Evolutionary conservation across 1,140 invertebrate genomes (phyloP).

Genomic region (Drosophila nebulosa): DNA sequence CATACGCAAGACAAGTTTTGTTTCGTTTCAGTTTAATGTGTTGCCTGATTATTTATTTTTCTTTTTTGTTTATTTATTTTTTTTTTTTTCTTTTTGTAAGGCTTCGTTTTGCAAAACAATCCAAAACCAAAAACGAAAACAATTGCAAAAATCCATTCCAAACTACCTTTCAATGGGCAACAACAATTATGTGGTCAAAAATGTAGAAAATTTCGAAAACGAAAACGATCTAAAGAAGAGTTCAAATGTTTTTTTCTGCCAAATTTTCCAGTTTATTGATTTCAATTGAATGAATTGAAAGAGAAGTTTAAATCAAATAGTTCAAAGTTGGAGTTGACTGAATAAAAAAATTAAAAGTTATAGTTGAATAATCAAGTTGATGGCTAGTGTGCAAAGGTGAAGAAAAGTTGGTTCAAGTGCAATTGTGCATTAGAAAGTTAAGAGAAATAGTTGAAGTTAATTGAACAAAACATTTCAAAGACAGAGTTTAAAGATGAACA

Average conservation of each 20-base stretch:
- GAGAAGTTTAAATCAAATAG: no score
- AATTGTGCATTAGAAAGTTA: no score
- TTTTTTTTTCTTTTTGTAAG: slow-evolving; percentile 16
- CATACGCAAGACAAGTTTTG: slow-evolving; percentile 69
- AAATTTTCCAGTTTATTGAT: no score
- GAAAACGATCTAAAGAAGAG: no score
- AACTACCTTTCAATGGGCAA: background rate
- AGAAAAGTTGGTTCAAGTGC: no score
- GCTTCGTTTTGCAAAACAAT: slow-evolving; percentile 36
- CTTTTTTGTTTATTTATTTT: background rate
- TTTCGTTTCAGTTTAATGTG: slow-evolving; percentile 32
- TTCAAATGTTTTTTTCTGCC: no score
- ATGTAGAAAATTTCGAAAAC: no score
- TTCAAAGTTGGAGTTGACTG: background rate
- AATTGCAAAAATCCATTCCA: background rate
- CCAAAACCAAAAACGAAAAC: background rate
- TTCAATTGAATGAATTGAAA: no score
- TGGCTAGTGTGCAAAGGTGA: no score
- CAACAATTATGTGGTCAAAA: background rate
- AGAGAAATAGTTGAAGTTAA: no score
- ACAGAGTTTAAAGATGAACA: no score
- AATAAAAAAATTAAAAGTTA: background rate
- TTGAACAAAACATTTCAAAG: no score
- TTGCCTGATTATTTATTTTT: background rate
- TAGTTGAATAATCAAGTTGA: background rate